phyloP scores from a whole-genome alignment of 2,888 invertebrate genomes.

The Anagyrus pseudococci region DNA sequence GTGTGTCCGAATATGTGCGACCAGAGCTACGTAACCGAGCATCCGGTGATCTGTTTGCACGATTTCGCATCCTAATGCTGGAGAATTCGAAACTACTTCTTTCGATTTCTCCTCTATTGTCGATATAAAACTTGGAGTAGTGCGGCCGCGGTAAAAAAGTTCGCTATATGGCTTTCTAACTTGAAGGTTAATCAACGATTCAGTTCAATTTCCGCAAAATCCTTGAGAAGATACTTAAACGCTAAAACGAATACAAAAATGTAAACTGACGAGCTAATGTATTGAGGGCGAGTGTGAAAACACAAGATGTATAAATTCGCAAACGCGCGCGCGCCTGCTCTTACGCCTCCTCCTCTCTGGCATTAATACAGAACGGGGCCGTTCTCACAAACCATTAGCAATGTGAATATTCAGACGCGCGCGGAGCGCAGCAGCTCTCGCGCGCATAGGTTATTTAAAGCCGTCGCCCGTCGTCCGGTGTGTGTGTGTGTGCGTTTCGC shows the following conservation, averaged over 20 bases:
- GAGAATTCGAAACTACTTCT: too few species aligned
- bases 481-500: too few species aligned
- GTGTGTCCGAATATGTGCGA: background rate
- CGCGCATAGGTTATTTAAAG: too few species aligned
- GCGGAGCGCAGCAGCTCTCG: background rate
- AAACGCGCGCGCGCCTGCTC: background rate
- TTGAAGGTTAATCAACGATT: too few species aligned
- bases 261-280: too few species aligned
- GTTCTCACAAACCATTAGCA: constrained; percentile 34
- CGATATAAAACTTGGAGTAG: too few species aligned
- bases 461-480: background rate
- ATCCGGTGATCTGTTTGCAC: background rate
- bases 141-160: too few species aligned
- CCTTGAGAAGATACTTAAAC: background rate
- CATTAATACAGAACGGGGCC: constrained; percentile 31
- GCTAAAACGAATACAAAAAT: too few species aligned
- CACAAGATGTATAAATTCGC: constrained; percentile 9
- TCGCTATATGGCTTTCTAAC: too few species aligned
- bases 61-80: background rate
- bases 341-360: background rate
- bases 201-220: too few species aligned
- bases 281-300: background rate
- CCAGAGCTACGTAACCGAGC: background rate
- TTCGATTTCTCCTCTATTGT: background rate
- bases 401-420: constrained; percentile 18